Conservation (phyloP, 2,888 invertebrate species). For the Spodoptera exigua region DNA sequence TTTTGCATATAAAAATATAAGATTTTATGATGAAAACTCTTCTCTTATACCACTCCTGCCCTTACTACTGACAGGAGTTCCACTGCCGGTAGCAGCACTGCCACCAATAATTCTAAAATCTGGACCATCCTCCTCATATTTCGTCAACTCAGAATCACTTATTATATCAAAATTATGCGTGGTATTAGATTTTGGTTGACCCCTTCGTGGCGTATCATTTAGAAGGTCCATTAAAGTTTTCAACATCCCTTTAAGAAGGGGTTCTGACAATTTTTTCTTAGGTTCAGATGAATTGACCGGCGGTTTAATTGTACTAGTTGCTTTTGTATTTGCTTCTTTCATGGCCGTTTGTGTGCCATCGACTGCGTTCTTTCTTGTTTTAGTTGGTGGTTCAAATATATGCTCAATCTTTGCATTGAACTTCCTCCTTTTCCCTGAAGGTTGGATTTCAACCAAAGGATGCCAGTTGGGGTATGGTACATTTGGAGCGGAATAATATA, state of each 20-base stretch:
- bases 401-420: constrained; percentile 37
- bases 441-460: not conserved
- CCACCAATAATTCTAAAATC: constrained; percentile 79
- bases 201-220: constrained; percentile 15
- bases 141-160: constrained; percentile 27
- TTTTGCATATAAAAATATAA: not conserved
- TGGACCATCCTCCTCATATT: constrained; percentile 53
- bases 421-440: constrained; percentile 20
- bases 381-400: constrained; percentile 16
- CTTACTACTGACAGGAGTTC: constrained; percentile 73
- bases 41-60: constrained; percentile 68
- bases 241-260: constrained; percentile 25
- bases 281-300: constrained; percentile 28
- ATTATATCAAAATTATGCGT: constrained; percentile 14
- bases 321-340: not conserved
- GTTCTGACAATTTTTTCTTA: constrained; percentile 22
- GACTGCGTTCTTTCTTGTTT: constrained; percentile 8
- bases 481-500: constrained; percentile 12
- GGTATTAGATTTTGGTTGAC: constrained; percentile 7
- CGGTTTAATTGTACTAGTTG: constrained; percentile 1
- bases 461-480: constrained; percentile 23
- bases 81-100: constrained; percentile 77
- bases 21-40: constrained; percentile 4
- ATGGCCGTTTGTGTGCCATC: not conserved
- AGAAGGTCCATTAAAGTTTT: constrained; percentile 30